Base-by-base conservation (phyloP, 64 coral and sea anemone species). In the Porites australiensis region DNA sequence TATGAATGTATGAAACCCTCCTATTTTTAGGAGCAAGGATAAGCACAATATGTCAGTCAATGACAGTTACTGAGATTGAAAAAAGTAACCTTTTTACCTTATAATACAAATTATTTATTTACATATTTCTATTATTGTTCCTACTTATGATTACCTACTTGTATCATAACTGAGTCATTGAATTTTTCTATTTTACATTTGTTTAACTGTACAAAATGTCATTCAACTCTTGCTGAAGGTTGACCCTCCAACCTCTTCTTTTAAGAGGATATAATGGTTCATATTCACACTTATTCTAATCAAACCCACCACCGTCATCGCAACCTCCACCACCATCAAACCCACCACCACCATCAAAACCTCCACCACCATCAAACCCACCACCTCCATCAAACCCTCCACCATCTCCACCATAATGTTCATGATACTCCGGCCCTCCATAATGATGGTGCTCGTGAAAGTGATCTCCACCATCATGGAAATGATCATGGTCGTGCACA, bases 401-500 rank as follows among this genome's bases (percentile, higher is more conserved):
- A 44, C 2, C 63, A 51, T 83, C 81, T 18, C 81, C 81, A n/a
- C 81, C 81, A 69, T 82, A 82, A 45, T 82, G 79, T 82, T 82
- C 79, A 82, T 82, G 79, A 63, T 82, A 65, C 13, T 83, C 81
- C 13, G 62, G 62, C 3, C 81, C 91, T 52, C 75, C 91, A 45
- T 87, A 53, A 50, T 93, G 71, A 71, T 77, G 60, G 43, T 86
- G 82, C 48, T 93, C 82, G 5, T 73, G 77, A 49, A 70, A 72
- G 21, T 93, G 82, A 23, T 87, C 91, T 45, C 67, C 72, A 6
- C 81, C 91, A 15, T 74, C 74, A 79, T 93, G 83, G 37, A 79
- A 87, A 64, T 93, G 91, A 13, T 86, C 90, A 77, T 92, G 82
- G 8, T 92, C 75, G 57, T 92, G 90, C 2, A 71, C 10, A 44